Conservation (phyloP, 2,888 invertebrate species). For the Macrophya annulata region DNA sequence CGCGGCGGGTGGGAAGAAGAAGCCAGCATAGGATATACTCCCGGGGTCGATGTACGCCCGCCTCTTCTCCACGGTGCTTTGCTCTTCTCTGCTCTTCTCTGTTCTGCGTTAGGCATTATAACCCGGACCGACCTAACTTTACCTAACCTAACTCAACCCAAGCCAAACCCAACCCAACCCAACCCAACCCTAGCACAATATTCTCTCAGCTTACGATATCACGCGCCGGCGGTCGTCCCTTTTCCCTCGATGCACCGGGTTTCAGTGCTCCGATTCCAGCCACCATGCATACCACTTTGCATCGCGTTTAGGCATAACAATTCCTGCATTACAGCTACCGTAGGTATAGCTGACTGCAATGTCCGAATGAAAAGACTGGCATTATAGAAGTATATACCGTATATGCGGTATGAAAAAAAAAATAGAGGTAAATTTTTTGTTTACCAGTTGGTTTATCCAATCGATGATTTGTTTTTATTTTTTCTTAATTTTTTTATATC, state of each 20-base stretch:
- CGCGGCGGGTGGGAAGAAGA: slow-evolving; percentile 56
- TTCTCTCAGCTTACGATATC: slow-evolving; percentile 44
- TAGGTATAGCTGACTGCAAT: too few species aligned
- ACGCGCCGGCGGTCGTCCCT: slow-evolving; percentile 11
- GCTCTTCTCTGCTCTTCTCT: slow-evolving; percentile 54
- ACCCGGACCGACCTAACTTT: slow-evolving; percentile 39
- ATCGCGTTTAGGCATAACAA: background rate
- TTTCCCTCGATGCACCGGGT: background rate
- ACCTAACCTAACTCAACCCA: slow-evolving; percentile 40
- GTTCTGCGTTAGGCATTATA: slow-evolving; percentile 52
- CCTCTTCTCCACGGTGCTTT: slow-evolving; percentile 65
- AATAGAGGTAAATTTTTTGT: background rate
- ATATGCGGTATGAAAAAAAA: background rate
- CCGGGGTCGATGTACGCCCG: slow-evolving; percentile 73
- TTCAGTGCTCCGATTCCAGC: background rate
- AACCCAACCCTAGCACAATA: background rate
- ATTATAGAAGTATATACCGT: background rate
- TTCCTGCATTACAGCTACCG: background rate
- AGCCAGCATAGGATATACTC: slow-evolving; percentile 72
- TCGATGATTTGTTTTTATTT: background rate
- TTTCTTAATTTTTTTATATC: background rate
- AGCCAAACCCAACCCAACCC: slow-evolving; percentile 26
- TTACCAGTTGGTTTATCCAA: background rate
- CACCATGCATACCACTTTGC: background rate
- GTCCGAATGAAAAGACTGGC: background rate